Evolutionary conservation across 1,140 invertebrate genomes (phyloP).

Genomic region (Lasaia peninsularis): DNA sequence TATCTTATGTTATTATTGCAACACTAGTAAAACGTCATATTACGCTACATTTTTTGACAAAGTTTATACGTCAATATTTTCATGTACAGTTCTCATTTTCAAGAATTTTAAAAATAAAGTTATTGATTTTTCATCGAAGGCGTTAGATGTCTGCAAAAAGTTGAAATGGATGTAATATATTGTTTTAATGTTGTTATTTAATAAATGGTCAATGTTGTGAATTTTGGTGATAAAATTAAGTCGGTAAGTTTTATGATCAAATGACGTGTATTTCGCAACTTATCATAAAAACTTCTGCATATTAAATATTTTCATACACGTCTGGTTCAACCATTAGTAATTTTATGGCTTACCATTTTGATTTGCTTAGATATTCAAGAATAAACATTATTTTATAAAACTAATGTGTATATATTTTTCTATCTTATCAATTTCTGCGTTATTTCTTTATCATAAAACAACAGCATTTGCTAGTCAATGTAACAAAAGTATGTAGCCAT

Average conservation of each 20-base stretch:
- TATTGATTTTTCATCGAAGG: constrained; percentile 55
- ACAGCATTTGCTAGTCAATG: background rate
- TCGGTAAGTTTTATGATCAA: constrained; percentile 54
- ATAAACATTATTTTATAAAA: background rate
- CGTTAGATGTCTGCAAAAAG: constrained; percentile 17
- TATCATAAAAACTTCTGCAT: constrained; percentile 16
- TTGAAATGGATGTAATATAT: constrained; percentile 15
- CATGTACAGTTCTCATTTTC: background rate
- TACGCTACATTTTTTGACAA: constrained; percentile 6
- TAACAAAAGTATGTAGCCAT: background rate
- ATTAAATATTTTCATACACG: constrained; percentile 12
- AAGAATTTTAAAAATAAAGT: constrained; percentile 40
- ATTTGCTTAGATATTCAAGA: background rate
- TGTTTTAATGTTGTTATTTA: background rate
- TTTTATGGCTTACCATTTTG: background rate
- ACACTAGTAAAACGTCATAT: background rate
- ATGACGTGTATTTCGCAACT: constrained; percentile 55
- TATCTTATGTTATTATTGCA: constrained; percentile 3
- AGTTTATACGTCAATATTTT: constrained; percentile 13
- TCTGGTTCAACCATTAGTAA: background rate
- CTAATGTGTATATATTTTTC: background rate
- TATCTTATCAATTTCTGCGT: background rate
- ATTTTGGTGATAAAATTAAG: constrained; percentile 40
- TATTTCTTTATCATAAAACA: background rate
- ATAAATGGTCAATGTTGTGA: constrained; percentile 32